These are phyloP conservation scores for Hypomecis atomaria DNA, from an alignment of 2,888 invertebrate genomes.

Conservation along the genomic window DNA sequence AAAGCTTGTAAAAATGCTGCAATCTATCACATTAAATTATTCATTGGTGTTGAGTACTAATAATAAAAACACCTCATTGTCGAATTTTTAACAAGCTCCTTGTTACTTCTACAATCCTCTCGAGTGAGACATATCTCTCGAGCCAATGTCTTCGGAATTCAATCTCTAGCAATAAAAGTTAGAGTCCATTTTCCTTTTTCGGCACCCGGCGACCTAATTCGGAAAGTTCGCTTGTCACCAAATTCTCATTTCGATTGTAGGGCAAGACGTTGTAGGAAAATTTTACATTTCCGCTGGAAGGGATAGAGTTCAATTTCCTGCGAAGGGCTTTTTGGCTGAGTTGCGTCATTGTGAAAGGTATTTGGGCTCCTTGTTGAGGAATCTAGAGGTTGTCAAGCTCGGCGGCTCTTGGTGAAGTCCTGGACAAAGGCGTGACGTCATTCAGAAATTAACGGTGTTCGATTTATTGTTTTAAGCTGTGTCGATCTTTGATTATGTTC, in stretches of 20 bases:
- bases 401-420: slow-evolving; percentile 19
- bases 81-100: slow-evolving; percentile 17
- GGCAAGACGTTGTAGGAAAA: slow-evolving; percentile 45
- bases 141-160: slow-evolving; percentile 14
- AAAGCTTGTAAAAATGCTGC: too few species aligned
- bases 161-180: slow-evolving; percentile 24
- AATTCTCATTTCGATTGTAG: slow-evolving; percentile 65
- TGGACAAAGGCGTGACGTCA: not conserved
- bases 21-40: too few species aligned
- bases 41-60: too few species aligned
- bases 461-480: too few species aligned
- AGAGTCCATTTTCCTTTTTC: slow-evolving; percentile 44
- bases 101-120: slow-evolving; percentile 8
- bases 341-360: slow-evolving; percentile 53
- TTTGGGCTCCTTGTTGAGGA: slow-evolving; percentile 45
- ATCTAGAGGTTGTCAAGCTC: slow-evolving; percentile 45
- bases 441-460: not conserved
- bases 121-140: slow-evolving; percentile 16
- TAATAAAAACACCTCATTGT: not conserved
- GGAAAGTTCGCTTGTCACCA: slow-evolving; percentile 57
- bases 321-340: slow-evolving; percentile 24
- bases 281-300: slow-evolving; percentile 40
- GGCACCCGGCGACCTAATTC: slow-evolving; percentile 65
- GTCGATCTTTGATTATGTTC: too few species aligned
- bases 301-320: slow-evolving; percentile 46